Percentiles rank a stretch among this genome's conserved stretches.
phyloP scores from a whole-genome alignment of 2,797 vertebrate species.

The Ptychadena robeensis region DNA sequence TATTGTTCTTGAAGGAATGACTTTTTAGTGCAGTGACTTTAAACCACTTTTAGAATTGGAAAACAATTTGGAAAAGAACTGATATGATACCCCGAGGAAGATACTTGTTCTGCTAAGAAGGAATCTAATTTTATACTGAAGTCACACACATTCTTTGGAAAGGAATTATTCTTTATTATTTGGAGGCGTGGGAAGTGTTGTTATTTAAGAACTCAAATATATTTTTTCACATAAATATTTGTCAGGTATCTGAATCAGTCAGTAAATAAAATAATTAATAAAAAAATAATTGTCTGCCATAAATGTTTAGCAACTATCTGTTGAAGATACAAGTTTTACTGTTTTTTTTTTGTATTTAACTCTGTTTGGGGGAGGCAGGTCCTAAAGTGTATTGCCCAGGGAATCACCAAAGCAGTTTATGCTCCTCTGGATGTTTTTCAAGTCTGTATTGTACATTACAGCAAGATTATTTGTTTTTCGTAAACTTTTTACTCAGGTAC shows the following conservation, averaged over 20 bases:
- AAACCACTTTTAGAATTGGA: slow-evolving; percentile 24
- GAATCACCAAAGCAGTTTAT: no score
- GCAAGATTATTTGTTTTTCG: neutral
- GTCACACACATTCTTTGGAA: neutral
- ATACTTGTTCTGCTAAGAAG: neutral
- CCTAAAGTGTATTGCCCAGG: no score
- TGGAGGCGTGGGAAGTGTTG: neutral
- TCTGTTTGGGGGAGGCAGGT: neutral
- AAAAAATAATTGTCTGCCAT: neutral
- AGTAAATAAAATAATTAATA: neutral
- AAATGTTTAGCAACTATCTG: neutral
- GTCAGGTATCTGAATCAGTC: neutral
- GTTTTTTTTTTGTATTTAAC: no score
- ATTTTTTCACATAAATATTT: neutral
- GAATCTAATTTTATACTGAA: slow-evolving; percentile 27
- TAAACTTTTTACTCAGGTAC: neutral
- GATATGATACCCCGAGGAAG: slow-evolving; percentile 30
- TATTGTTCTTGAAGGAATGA: slow-evolving; percentile 12
- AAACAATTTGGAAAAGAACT: slow-evolving; percentile 30
- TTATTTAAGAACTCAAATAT: neutral
- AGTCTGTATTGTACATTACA: neutral
- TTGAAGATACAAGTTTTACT: neutral
- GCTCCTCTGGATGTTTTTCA: no score
- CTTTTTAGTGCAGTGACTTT: slow-evolving; percentile 18
- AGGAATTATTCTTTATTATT: neutral